Evolutionary conservation across 2,888 invertebrate genomes (phyloP).

Genomic region (Drosophila conformis): DNA sequence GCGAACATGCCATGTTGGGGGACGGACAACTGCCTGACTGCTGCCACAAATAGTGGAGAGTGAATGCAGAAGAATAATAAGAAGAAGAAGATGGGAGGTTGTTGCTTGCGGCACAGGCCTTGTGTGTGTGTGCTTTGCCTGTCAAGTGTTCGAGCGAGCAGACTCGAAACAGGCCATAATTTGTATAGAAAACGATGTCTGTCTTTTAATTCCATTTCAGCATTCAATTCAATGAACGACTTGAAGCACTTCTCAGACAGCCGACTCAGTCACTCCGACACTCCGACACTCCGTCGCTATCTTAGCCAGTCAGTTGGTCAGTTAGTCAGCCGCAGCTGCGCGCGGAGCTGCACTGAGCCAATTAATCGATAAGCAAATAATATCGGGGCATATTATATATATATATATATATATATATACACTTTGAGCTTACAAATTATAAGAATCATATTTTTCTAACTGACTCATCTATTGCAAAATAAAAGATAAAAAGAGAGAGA

Average conservation of each 20-base stretch:
- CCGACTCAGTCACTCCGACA: not conserved
- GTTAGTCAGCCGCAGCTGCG: constrained; percentile 56
- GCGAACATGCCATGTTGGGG: constrained; percentile 24
- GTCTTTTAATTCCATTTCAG: constrained; percentile 67
- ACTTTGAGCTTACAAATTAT: not conserved
- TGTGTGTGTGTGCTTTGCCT: constrained; percentile 9
- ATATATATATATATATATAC: not conserved
- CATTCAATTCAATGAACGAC: constrained; percentile 67
- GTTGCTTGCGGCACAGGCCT: constrained; percentile 8
- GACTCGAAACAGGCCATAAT: constrained; percentile 46
- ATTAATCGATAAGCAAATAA: constrained; percentile 1
- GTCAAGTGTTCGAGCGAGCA: constrained; percentile 38
- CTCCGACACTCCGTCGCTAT: not conserved
- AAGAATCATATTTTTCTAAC: not conserved
- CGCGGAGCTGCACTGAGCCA: constrained; percentile 38
- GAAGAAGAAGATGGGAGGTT: not conserved
- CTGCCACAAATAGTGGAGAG: not conserved
- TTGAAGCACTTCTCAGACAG: constrained; percentile 57
- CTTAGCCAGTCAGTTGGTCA: not conserved
- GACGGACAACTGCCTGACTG: constrained; percentile 2
- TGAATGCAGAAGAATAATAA: not conserved
- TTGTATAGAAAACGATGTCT: constrained; percentile 55
- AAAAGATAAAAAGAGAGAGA: no score
- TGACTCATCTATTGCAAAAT: not conserved
- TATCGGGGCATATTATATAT: not conserved